These are phyloP conservation scores for Heliconius hewitsoni DNA, from an alignment of 1,140 invertebrate genomes.

Conservation along the genomic window DNA sequence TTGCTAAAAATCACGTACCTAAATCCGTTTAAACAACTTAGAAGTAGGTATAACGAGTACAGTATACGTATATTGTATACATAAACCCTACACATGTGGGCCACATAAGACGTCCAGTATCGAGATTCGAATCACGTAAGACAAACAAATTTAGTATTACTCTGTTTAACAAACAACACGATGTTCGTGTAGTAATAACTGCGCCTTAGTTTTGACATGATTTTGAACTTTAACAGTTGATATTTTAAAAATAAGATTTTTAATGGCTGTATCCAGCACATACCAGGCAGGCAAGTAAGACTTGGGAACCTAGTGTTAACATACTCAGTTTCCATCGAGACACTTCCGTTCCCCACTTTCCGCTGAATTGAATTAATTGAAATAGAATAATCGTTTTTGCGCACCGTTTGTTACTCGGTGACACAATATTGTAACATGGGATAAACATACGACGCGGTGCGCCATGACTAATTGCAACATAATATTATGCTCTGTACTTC, in stretches of 20 bases:
- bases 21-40: background rate
- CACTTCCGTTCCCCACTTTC: no score
- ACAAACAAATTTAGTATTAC: constrained; percentile 24
- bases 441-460: constrained; percentile 16
- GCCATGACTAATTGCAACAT: constrained; percentile 29
- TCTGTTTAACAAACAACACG: constrained; percentile 17
- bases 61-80: background rate
- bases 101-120: background rate
- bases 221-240: constrained; percentile 3
- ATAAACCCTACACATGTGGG: background rate
- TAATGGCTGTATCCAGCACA: background rate
- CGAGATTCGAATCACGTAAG: constrained; percentile 18
- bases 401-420: constrained; percentile 26
- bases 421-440: constrained; percentile 31
- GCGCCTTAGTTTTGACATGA: constrained; percentile 7
- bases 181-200: constrained; percentile 23
- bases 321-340: no score
- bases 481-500: background rate
- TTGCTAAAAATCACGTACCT: background rate
- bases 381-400: background rate
- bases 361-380: background rate
- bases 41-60: background rate
- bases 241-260: background rate
- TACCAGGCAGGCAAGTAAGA: background rate
- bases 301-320: no score